Base-by-base conservation (phyloP, 2,888 invertebrate genomes). In the Cyaniris semiargus region DNA sequence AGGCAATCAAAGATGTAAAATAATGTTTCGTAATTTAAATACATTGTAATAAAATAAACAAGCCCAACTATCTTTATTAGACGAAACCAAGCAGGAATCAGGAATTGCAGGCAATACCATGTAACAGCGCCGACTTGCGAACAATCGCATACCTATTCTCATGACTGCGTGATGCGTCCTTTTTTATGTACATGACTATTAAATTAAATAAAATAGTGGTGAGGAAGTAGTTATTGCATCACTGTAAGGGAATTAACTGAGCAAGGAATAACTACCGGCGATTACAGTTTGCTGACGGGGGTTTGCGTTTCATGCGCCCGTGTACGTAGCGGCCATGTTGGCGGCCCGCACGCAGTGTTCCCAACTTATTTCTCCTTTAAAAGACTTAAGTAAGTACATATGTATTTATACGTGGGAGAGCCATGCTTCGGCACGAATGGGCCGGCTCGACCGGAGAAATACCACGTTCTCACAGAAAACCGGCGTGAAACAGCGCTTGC, bases 151-250 rank as follows among this genome's bases (percentile, higher is more conserved):
- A n/a, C n/a, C n/a, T n/a, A 58, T n/a, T 58, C 27, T 27, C 23
- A 23, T 66, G 18, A 18, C 53, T 53, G 53, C 18, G 18, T 18
- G 5, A 15, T 53, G 53, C 18, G 18, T 18, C 18, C 53, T 53
- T 53, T 53, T 53, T 53, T 18, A 18, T 53, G 53, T 53, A 21
- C 58, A 66, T 15, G 66, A 2, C 27, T 31, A 71, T 38, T 31
- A 15, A 72, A 72, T 72, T 76, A 38, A 60, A 60, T 72, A 77
- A 72, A 72, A 58, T 72, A 72, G 76, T 21, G 78, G 75, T 83
- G 86, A 86, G 88, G 90, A 89, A 90, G 88, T 87, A 84, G 86
- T 88, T 89, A 89, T 88, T 87, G 87, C 86, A 87, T 90, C 91
- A 89, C 90, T 86, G 91, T 87, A 86, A 79, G 83, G 83, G 85